Evolutionary conservation across 2,797 vertebrate genomes (phyloP), one percentile per base, ranked within the genome.

Genomic region (Xerus rutilus): DNA sequence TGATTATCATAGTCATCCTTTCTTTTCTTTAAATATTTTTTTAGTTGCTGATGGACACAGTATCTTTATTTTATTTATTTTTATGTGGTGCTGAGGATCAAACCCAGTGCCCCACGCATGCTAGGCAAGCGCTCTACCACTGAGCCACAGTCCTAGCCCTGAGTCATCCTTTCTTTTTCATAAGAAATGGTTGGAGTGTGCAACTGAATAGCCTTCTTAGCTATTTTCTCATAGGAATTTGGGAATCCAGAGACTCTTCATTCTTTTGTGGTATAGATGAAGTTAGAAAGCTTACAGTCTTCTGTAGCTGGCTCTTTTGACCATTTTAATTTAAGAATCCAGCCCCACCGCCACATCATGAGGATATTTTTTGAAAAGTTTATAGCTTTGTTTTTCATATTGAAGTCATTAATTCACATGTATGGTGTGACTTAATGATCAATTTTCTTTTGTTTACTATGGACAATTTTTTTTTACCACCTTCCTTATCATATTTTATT

Each of bases 321-420:
- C 20, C 35, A 12, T 96, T 89, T 59, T 47, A 82, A 77, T 82
- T 81, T 78, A 82, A 82, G 28, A 78, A n/a, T 62, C 79, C 74
- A 9, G 86, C 76, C 74, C 76, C 30, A 28, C 25, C 73, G 15
- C 8, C 45, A 45, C 45, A 14, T 85, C 32, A 70, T 91, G 77
- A 93, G 64, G 67, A 35, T 93, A 90, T 90, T 86, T 32, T 84
- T 70, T 86, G 30, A 81, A 88, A 83, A 65, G 11, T 84, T 90
- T 81, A 73, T 84, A 72, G 88, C 74, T 96, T 90, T 84, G 39
- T 59, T 43, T 95, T 97, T 84, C 13, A 35, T 93, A 62, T 77
- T 76, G 67, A 96, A 97, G 64, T 57, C 32, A 32, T 94, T 70
- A 88, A 59, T 93, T 43, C 23, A 43, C 69, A 62, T 25, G 2